Base-by-base conservation (phyloP, 37 sponge, comb jelly and placozoan species). In the Corticium candelabrum region DNA sequence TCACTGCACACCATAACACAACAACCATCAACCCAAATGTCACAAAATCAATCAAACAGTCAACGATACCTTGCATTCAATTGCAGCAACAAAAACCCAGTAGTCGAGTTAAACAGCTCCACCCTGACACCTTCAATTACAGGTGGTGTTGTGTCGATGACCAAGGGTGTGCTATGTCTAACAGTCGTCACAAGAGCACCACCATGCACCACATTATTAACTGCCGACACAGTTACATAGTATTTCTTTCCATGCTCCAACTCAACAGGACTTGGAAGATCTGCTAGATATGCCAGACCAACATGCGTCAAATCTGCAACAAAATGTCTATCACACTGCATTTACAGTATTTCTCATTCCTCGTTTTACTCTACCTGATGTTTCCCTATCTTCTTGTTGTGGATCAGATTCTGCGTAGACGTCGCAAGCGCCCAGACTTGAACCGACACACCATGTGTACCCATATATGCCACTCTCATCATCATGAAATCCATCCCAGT, bases 361-460 rank as follows among this genome's bases (percentile, higher is more conserved):
- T 4, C 31, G 31, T 70, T 4, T 34, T 70, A 32, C 31, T 32
- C 31, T 50, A 50, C 62, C 62, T 50, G 62, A 27, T 27, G 11
- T 21, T 11, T 27, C 15, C 21, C 62, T 50, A 21, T 27, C 21
- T 50, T 21, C 62, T 21, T 27, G 7, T 33, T 87, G 88, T 7
- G 89, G 87, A 67, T 86, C 89, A 34, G 21, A 1, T 2, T 15
- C 70, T 11, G 69, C 37, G 30, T 81, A 41, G 21, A 86, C 62
- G 41, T 92, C 85, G 74, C 89, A 88, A 1, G 39, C 15, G 0
- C 82, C 89, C 34, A 82, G 34, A 1, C 43, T 7, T 3, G 86
- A 76, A 0, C 94, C 90, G n/a, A 94, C 74, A 50, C 88, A 94
- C 94, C 94, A 94, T 1, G 86, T 57, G 69, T 94, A 94, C 70